Percentiles rank a stretch among this genome's conserved stretches.
Evolutionary conservation across 2,113 vertebrate genomes (phyloP).

Genomic region (Helogale parvula): DNA sequence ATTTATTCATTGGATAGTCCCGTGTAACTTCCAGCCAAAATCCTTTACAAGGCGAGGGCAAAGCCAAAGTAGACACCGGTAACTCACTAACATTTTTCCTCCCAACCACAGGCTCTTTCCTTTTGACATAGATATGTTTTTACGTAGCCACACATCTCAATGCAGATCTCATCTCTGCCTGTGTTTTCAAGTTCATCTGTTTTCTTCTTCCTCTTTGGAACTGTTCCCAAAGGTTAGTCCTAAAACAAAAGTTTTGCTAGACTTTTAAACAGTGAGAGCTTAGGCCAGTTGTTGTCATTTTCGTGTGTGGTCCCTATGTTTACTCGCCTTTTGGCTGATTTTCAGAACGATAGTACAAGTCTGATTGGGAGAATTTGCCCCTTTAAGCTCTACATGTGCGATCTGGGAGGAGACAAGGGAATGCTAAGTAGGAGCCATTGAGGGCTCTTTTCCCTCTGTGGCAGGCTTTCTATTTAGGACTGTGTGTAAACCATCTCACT

Average conservation of each 20-base stretch:
- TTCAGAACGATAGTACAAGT: not conserved
- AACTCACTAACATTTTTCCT: not conserved
- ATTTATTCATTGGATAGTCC: slow-evolving; percentile 60
- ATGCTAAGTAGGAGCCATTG: not conserved
- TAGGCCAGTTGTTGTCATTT: not conserved
- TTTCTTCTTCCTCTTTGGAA: not conserved
- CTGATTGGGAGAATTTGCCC: not conserved
- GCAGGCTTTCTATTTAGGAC: not conserved
- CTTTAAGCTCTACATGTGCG: not conserved
- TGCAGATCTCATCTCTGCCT: not conserved
- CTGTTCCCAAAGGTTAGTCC: not conserved
- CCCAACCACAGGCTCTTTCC: not conserved
- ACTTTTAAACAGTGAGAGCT: not conserved
- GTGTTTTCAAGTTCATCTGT: not conserved
- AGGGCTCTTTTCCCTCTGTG: not conserved
- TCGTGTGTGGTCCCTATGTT: not conserved
- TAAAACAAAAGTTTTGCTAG: not conserved
- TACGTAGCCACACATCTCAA: not conserved
- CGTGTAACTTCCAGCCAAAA: slow-evolving; percentile 3
- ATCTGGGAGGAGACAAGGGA: not conserved
- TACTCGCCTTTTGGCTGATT: not conserved
- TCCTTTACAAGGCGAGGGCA: not conserved
- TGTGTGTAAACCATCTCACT: not conserved
- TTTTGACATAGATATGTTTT: not conserved
- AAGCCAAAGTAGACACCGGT: not conserved